A percentile compares a stretch with the other conserved stretches of the same genome.
Conservation (phyloP, 1,140 invertebrate genomes). For the Hycleus cichorii region DNA sequence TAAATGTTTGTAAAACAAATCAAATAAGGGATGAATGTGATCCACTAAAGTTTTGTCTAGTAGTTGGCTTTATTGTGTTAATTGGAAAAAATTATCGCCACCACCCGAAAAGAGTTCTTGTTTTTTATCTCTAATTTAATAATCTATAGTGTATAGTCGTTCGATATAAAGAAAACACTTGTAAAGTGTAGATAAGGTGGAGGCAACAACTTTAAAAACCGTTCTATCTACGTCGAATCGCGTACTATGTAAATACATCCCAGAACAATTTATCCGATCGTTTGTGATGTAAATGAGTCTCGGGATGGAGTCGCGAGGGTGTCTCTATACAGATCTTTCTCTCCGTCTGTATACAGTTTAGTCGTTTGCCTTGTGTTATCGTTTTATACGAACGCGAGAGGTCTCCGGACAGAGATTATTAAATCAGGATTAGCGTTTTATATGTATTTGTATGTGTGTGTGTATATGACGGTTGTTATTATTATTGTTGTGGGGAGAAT, state of each 20-base stretch:
- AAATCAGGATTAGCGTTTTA: slow-evolving; percentile 37
- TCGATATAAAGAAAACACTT: slow-evolving; percentile 22
- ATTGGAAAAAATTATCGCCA: too few relatives aligned
- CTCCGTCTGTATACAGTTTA: too few relatives aligned
- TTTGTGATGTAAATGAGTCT: slow-evolving; percentile 30
- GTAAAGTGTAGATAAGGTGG: slow-evolving; percentile 13
- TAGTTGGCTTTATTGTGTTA: too few relatives aligned
- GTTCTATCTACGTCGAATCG: slow-evolving; percentile 24
- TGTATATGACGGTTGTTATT: too few relatives aligned
- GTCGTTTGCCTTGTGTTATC: too few relatives aligned
- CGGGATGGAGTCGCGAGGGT: slow-evolving; percentile 18
- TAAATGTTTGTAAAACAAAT: too few relatives aligned
- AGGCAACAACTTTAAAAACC: slow-evolving; percentile 18
- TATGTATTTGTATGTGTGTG: slow-evolving; percentile 29
- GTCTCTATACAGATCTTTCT: slow-evolving; percentile 1
- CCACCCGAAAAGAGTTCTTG: too few relatives aligned
- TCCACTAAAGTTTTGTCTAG: too few relatives aligned
- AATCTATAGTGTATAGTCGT: not conserved
- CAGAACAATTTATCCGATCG: slow-evolving; percentile 29
- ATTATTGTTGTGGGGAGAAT: too few relatives aligned
- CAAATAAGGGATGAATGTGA: too few relatives aligned
- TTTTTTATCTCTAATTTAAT: not conserved
- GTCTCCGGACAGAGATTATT: slow-evolving; percentile 34
- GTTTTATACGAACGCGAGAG: not conserved
- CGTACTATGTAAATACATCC: slow-evolving; percentile 26